phyloP scores from a whole-genome alignment of 2,113 vertebrate species.

The Murina feae region DNA sequence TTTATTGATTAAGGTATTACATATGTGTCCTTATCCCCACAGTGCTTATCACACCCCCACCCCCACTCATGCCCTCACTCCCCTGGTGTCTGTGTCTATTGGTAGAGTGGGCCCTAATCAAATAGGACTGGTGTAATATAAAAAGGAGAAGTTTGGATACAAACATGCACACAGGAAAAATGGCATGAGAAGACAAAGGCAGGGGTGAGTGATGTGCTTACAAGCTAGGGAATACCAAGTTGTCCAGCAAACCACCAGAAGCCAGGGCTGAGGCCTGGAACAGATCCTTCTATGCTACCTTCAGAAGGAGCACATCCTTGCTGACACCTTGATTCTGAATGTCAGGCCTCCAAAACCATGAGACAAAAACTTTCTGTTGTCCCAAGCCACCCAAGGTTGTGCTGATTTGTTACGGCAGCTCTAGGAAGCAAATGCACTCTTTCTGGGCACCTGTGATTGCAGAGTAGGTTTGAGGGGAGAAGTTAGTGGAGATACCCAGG shows the following conservation, averaged over 20 bases:
- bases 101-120: background rate
- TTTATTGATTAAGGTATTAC: no score
- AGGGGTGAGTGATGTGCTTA: background rate
- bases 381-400: background rate
- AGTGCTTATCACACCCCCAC: no score
- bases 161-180: background rate
- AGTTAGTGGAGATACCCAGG: background rate
- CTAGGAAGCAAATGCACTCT: background rate
- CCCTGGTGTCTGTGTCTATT: no score
- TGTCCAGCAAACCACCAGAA: background rate
- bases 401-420: background rate
- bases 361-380: background rate
- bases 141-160: background rate
- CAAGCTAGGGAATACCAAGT: background rate
- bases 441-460: background rate
- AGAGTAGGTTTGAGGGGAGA: background rate
- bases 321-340: background rate
- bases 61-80: no score
- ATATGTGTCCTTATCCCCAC: no score
- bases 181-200: fast-evolving
- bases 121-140: background rate
- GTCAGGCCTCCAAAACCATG: background rate
- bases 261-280: background rate
- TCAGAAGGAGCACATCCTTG: background rate
- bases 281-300: fast-evolving